Base-by-base conservation (phyloP, 2,113 vertebrate species). In the Peromyscus leucopus region DNA sequence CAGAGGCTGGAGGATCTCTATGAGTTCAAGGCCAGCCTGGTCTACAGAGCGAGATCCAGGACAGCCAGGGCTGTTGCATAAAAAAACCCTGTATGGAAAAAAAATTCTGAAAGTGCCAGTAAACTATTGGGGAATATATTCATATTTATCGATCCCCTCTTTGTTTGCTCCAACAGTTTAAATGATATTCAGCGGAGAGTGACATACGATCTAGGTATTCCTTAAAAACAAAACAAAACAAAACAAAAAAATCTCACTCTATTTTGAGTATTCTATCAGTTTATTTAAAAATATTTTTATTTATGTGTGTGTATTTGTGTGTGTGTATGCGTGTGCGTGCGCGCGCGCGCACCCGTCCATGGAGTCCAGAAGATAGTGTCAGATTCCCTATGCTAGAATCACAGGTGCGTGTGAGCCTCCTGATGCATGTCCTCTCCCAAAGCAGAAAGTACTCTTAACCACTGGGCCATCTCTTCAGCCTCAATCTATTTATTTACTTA, bases 11-110 rank as follows among this genome's bases (percentile, higher is more conserved):
- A n/a, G 36, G 36, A n/a, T 71, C 69, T 71, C 33, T 72, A 6
- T 71, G 71, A 72, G 71, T 72, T 72, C 16, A 8, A n/a, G 71
- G 71, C 7, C 13, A n/a, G 36, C 69, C 16, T 72, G 17, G 17
- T 72, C 36, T 72, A 72, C 36, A 72, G 16, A 39, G 71, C 9
- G 36, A 72, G 3, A n/a, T 72, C 7, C 17, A 72, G 71, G 71
- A 36, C 17, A 72, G 16, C 17, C 36, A 72, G 36, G 36, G 36
- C 36, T 71, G 69, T 71, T 72, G 21, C 71, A 39, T 10, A 71
- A 36, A n/a, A 36, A 72, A 9, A n/a, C 71, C 98, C 97, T 90
- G 96, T 98, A 83, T 91, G 96, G 22, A 48, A 26, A 69, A 76
- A 78, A 48, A 12, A 1, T 65, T 96, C 97, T 94, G 89, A n/a